Evolutionary conservation across 2,797 vertebrate species (phyloP).

Genomic region (Microctenopoma stevenorrisi): DNA sequence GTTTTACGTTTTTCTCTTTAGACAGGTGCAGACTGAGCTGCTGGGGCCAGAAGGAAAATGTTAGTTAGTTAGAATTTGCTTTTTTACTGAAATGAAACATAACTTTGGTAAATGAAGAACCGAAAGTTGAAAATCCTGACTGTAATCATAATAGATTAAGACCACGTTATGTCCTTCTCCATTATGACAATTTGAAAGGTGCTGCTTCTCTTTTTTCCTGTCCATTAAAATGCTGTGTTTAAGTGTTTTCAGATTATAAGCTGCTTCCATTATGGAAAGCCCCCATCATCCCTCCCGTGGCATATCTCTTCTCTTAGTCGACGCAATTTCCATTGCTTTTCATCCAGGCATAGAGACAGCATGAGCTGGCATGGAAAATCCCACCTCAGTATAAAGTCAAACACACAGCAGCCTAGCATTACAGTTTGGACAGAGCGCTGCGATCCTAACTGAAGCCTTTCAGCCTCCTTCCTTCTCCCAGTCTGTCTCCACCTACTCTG

Average conservation of each 20-base stretch:
- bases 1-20: slow-evolving; percentile 20
- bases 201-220: slow-evolving; percentile 54
- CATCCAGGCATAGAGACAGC: slow-evolving; percentile 58
- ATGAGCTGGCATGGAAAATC: slow-evolving; percentile 81
- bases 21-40: slow-evolving; percentile 24
- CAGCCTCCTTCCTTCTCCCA: slow-evolving; percentile 40
- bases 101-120: slow-evolving; percentile 49
- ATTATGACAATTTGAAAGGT: slow-evolving; percentile 4
- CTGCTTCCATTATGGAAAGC: slow-evolving; percentile 59
- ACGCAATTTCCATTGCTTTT: slow-evolving; percentile 56
- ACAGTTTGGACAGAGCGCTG: slow-evolving; percentile 41
- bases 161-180: slow-evolving; percentile 25
- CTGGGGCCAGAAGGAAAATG: background rate
- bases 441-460: slow-evolving; percentile 63
- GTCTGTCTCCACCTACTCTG: slow-evolving; percentile 33
- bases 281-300: slow-evolving; percentile 51
- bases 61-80: background rate
- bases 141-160: background rate
- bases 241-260: slow-evolving; percentile 30
- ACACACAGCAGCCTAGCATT: slow-evolving; percentile 59
- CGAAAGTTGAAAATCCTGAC: slow-evolving; percentile 46
- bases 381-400: slow-evolving; percentile 66
- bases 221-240: slow-evolving; percentile 30
- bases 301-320: slow-evolving; percentile 57
- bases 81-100: slow-evolving; percentile 45